A percentile compares a stretch with the other conserved stretches of the same genome.
phyloP scores from a whole-genome alignment of 2,113 vertebrate genomes.

The Cynopterus brachyotis region DNA sequence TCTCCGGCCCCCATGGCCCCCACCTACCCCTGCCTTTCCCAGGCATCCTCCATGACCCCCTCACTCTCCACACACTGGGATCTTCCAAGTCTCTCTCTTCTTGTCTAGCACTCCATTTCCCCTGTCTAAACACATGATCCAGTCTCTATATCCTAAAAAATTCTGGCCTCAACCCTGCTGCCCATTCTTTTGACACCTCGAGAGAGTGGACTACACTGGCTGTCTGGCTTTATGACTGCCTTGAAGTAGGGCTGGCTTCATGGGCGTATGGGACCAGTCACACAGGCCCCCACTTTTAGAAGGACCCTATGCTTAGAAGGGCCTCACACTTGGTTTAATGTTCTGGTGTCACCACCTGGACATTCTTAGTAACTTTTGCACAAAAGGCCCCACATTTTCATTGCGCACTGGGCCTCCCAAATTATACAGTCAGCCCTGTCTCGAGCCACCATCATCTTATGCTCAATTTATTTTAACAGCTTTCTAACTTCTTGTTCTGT shows the following conservation, averaged over 20 bases:
- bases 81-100: background rate
- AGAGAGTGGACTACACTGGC: background rate
- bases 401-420: background rate
- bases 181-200: background rate
- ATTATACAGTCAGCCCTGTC: background rate
- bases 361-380: background rate
- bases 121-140: background rate
- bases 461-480: background rate
- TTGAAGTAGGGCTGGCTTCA: background rate
- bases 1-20: background rate
- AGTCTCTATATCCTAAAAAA: background rate
- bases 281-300: background rate
- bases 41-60: background rate
- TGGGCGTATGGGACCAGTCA: background rate
- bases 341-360: background rate
- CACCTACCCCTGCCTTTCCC: background rate
- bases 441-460: background rate
- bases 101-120: background rate
- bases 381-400: background rate
- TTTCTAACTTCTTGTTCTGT: background rate
- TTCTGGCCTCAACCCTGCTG: background rate
- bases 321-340: background rate
- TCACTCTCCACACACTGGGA: background rate
- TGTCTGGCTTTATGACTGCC: background rate
- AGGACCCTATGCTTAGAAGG: background rate